Evolutionary conservation across 2,797 vertebrate species (phyloP), one percentile per base, ranked within the genome.

Genomic region (Kryptopterus vitreolus): DNA sequence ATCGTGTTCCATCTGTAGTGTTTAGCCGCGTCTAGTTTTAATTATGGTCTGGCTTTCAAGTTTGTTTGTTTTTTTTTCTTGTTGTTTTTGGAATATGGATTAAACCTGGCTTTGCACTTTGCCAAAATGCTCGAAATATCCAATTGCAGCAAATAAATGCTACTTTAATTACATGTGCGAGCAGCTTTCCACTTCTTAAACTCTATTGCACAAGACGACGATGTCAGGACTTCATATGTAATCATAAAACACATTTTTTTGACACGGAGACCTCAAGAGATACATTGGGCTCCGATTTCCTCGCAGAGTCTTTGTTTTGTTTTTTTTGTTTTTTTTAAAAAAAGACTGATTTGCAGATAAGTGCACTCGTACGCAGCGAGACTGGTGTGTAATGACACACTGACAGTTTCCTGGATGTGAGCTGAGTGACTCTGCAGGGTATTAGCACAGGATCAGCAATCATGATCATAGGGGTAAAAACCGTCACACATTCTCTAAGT

Each of bases 401-500:
- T 72, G 46, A 53, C 78, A 26, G 78, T 33, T 79, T 73, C 58
- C 58, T 72, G 69, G 58, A 63, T 52, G 10, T 29, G 9, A 22
- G 18, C 48, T 52, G 78, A 72, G 63, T 63, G 46, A 55, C 58
- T 65, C 3, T 72, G 58, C 58, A 61, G 55, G 38, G 58, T 31
- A 31, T 76, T 50, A 62, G 43, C 58, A 66, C 22, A 55, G 33
- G n/a, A 65, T 66, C 61, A 66, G 62, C 76, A 35, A 50, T 33
- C 53, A 5, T 29, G 31, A 79, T 46, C 15, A 79, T 78, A 61
- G 74, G 66, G 78, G 77, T 53, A 72, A 66, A 38, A 77, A 77
- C 76, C 4, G 62, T 77, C 76, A 26, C 33, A 33, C 33, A 38
- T 72, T 55, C 38, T 62, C 8, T 12, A 6, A 13, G 73, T 18